Base-by-base conservation (phyloP, 2,888 invertebrate genomes). In the Trachelus troglodyta region DNA sequence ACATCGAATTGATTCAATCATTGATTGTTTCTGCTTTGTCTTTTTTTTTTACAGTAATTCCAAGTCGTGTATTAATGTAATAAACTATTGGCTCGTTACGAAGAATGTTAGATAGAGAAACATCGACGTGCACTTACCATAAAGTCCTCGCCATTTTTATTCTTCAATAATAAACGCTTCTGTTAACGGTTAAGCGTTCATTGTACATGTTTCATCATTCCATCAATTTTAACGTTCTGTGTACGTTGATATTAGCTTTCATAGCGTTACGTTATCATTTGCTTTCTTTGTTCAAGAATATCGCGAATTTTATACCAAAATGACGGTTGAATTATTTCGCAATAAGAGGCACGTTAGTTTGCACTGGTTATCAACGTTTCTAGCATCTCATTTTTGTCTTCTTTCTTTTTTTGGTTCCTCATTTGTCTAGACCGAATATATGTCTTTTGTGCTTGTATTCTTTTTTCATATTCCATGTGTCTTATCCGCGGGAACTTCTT, bases 401-500 rank as follows among this genome's bases (percentile, higher is more conserved):
- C 4, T 15, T 56, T 15, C 9, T 23, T 40, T 40, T 23, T 56
- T 35, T 35, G 12, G 23, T 23, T 56, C 40, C 40, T 56, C 23
- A 23, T 56, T 56, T 23, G 40, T 56, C 40, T 56, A 56, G 40
- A 56, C 40, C 40, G 40, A 56, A 23, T 9, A 2, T 15, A 23
- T 23, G 15, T 56, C 23, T 56, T 56, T 56, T 15, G 4, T 56
- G 23, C 69, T 73, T 76, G 71, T 75, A 40, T 71, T 76, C 69
- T 69, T n/a, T 34, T 56, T 69, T 75, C 12, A 69, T 76, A 68
- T 74, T 68, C 69, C 23, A 30, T 75, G 33, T 75, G 56, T 77
- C 68, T 78, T 77, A 74, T 76, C 74, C 76, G 75, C 40, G 68
- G 69, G 23, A 75, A 71, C 73, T 83, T 76, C 37, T 80, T 77